These are phyloP conservation scores for Pteromalus puparum DNA, from an alignment of 1,140 invertebrate species.

Conservation along the genomic window DNA sequence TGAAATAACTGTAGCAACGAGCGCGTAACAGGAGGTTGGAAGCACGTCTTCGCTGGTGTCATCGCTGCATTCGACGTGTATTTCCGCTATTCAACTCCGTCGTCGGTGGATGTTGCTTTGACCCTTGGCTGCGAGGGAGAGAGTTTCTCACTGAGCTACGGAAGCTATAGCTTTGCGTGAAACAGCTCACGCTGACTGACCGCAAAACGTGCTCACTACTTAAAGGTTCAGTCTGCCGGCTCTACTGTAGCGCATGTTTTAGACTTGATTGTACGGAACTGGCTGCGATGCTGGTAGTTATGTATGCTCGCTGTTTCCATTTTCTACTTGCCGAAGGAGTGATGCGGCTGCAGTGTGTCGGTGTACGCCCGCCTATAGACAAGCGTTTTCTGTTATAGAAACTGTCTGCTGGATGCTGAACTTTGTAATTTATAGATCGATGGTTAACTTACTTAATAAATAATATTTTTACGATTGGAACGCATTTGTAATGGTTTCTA, in stretches of 20 bases:
- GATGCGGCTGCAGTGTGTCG: neutral
- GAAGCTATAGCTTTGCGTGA: neutral
- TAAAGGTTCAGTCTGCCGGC: neutral
- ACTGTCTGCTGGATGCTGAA: no score
- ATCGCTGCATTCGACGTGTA: neutral
- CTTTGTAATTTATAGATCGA: no score
- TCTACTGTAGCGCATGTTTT: neutral
- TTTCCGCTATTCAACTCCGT: neutral
- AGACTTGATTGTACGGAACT: neutral
- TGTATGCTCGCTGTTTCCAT: neutral
- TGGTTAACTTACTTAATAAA: no score
- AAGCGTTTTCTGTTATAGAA: neutral
- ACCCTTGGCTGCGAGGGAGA: no score
- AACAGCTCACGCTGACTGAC: conserved; percentile 18
- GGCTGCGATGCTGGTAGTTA: neutral
- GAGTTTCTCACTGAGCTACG: neutral
- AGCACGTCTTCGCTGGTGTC: neutral
- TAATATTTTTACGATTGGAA: no score
- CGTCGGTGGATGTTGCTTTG: neutral
- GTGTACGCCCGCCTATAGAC: neutral
- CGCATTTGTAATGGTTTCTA: no score
- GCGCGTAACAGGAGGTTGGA: neutral
- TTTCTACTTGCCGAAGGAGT: neutral
- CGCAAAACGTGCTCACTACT: conserved; percentile 25
- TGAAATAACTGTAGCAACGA: no score